phyloP scores from a whole-genome alignment of 2,113 vertebrate species.

The Gymnocephalus cernua region DNA sequence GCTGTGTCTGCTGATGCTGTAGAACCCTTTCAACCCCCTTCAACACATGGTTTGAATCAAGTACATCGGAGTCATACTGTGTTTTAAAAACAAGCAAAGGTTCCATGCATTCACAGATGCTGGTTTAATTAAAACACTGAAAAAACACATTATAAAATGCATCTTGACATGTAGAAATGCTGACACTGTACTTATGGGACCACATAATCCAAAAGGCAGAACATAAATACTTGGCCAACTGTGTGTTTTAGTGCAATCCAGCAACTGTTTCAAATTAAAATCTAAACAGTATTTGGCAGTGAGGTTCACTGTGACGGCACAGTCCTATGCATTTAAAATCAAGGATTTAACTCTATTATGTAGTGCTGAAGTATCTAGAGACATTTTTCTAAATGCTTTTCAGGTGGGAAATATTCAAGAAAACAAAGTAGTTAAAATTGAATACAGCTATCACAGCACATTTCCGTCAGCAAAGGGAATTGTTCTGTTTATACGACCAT shows the following conservation, averaged over 20 bases:
- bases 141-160: slow-evolving; percentile 47
- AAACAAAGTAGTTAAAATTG: slow-evolving; percentile 26
- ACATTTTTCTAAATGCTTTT: slow-evolving; percentile 15
- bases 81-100: slow-evolving; percentile 65
- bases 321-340: slow-evolving; percentile 33
- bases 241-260: slow-evolving; percentile 16
- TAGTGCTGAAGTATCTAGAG: not conserved
- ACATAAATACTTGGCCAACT: slow-evolving; percentile 20
- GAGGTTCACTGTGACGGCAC: slow-evolving; percentile 12
- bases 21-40: slow-evolving; percentile 53
- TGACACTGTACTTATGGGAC: slow-evolving; percentile 50
- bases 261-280: slow-evolving; percentile 54
- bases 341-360: slow-evolving; percentile 28
- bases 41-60: slow-evolving; percentile 75
- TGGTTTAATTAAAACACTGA: slow-evolving; percentile 58
- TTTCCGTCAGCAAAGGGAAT: not conserved
- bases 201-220: slow-evolving; percentile 9
- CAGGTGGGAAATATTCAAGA: slow-evolving; percentile 20
- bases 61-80: slow-evolving; percentile 50
- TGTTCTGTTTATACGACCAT: not conserved
- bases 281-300: slow-evolving; percentile 33
- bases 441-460: slow-evolving; percentile 13
- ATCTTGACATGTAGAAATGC: slow-evolving; percentile 49
- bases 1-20: slow-evolving; percentile 69
- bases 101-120: slow-evolving; percentile 48